A percentile compares a stretch with the other conserved stretches of the same genome.
Evolutionary conservation across 2,888 invertebrate species (phyloP).

Genomic region (Proisotoma minuta): DNA sequence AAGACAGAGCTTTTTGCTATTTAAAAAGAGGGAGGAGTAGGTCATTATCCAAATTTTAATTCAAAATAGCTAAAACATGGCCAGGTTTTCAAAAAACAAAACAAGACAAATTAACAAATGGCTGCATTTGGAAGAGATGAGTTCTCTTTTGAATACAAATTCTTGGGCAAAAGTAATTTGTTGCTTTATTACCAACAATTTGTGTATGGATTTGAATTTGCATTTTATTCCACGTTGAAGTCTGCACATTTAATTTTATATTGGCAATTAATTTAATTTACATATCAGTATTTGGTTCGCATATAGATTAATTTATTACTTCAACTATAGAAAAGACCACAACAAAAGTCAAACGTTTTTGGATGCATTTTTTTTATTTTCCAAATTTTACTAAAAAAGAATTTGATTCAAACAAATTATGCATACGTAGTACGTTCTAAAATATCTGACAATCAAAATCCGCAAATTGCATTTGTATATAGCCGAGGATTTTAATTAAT

Average conservation of each 20-base stretch:
- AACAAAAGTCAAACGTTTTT: too few species aligned
- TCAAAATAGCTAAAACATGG: background rate
- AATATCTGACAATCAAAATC: too few species aligned
- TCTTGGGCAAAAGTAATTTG: conserved; percentile 9
- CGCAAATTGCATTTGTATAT: too few species aligned
- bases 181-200: conserved; percentile 11
- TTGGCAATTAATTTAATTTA: conserved; percentile 13
- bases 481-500: too few species aligned
- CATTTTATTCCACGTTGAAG: background rate
- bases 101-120: conserved; percentile 13
- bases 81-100: conserved; percentile 8
- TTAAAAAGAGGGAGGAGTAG: conserved; percentile 4
- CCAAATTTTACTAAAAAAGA: too few species aligned
- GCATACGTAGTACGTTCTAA: too few species aligned
- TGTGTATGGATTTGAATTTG: conserved; percentile 1
- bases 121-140: conserved; percentile 10
- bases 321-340: too few species aligned
- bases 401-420: too few species aligned
- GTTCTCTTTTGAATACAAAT: conserved; percentile 10
- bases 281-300: conserved; percentile 5
- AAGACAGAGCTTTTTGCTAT: too few species aligned
- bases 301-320: too few species aligned
- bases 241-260: conserved; percentile 5
- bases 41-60: conserved; percentile 6
- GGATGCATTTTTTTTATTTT: too few species aligned